These are phyloP conservation scores for Xenopus laevis DNA, from an alignment of 2,113 vertebrate genomes.

Conservation along the genomic window DNA sequence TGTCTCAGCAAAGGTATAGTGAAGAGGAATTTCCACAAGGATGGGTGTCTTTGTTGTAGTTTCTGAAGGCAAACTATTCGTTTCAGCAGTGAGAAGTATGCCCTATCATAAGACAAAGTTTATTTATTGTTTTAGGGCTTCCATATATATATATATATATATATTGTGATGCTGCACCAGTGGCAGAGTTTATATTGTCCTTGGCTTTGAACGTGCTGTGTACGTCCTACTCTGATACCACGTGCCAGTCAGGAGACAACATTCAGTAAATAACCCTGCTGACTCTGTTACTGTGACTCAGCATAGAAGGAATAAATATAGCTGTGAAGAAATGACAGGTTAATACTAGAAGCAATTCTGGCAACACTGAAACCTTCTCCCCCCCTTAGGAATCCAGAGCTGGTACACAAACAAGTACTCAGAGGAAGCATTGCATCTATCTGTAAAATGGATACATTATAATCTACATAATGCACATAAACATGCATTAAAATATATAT, in stretches of 20 bases:
- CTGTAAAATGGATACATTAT: neutral
- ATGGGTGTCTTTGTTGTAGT: no score
- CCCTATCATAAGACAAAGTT: no score
- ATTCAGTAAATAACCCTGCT: conserved; percentile 19
- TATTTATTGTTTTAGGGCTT: no score
- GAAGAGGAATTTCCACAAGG: no score
- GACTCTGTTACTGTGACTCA: conserved; percentile 22
- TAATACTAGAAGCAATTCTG: conserved; percentile 4
- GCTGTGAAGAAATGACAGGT: neutral
- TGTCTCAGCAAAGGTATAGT: no score
- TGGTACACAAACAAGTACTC: neutral
- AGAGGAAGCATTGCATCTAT: neutral
- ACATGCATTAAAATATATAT: neutral
- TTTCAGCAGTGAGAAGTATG: no score
- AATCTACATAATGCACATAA: neutral
- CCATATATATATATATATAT: no score
- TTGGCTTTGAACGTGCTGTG: neutral
- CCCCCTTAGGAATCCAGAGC: neutral
- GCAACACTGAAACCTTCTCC: neutral
- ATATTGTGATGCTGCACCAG: no score
- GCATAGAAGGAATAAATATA: conserved; percentile 3
- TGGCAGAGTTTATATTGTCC: neutral
- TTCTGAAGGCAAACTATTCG: no score
- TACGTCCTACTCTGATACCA: neutral
- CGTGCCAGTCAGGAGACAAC: conserved; percentile 13